phyloP scores from a whole-genome alignment of 2,113 vertebrate genomes.

The Caranx ignobilis region DNA sequence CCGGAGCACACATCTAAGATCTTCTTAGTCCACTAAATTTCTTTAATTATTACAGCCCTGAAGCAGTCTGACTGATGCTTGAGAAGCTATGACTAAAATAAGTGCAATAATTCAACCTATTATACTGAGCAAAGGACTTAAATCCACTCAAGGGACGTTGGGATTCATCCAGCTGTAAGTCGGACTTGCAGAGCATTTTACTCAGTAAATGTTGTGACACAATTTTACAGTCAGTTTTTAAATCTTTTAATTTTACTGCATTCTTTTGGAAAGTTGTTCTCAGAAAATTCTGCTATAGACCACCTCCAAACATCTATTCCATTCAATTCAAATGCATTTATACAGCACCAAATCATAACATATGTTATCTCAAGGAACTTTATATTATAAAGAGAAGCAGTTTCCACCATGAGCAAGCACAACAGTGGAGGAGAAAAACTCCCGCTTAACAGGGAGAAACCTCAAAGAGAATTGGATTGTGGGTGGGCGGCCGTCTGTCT shows the following conservation, averaged over 20 bases:
- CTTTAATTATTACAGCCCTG: constrained; percentile 49
- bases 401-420: no score
- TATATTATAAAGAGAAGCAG: no score
- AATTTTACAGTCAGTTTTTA: neutral
- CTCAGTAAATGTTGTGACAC: neutral
- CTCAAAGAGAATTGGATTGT: neutral
- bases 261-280: neutral
- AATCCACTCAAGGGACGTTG: constrained; percentile 20
- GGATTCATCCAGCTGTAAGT: neutral
- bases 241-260: neutral
- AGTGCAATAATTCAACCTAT: constrained; percentile 34
- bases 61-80: constrained; percentile 18
- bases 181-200: neutral
- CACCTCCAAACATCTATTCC: neutral
- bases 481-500: no score
- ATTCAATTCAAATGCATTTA: neutral
- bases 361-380: no score
- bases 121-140: constrained; percentile 19
- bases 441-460: no score
- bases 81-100: constrained; percentile 21
- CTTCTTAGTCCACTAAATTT: constrained; percentile 31
- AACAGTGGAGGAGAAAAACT: no score
- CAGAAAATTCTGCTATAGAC: neutral
- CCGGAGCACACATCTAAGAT: constrained; percentile 28
- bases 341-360: neutral